phyloP scores from a whole-genome alignment of 2,888 invertebrate species.

The Erebia epiphron region DNA sequence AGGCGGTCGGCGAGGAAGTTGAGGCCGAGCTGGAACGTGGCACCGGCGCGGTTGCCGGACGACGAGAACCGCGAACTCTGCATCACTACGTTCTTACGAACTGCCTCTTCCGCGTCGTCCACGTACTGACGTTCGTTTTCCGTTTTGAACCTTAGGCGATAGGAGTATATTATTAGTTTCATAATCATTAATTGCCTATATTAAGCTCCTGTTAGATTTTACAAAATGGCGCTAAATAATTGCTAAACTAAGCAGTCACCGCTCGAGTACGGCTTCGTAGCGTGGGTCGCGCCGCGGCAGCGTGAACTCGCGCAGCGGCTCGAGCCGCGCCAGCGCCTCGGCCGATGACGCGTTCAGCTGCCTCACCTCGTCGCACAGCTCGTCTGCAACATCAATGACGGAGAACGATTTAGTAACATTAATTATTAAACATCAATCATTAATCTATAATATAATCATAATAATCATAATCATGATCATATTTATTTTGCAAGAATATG shows the following conservation, averaged over 20 bases:
- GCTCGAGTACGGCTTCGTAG: slow-evolving; percentile 49
- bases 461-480: no score
- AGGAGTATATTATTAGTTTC: no score
- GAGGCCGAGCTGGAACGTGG: slow-evolving; percentile 53
- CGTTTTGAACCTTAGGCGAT: slow-evolving; percentile 52
- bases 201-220: not conserved
- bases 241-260: slow-evolving; percentile 19
- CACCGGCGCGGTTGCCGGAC: slow-evolving; percentile 67
- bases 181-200: not conserved
- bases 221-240: no score
- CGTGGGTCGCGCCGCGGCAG: slow-evolving; percentile 56
- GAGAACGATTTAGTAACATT: no score
- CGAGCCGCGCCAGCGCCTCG: slow-evolving; percentile 52
- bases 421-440: not conserved
- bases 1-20: slow-evolving; percentile 65
- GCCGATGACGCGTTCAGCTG: slow-evolving; percentile 43
- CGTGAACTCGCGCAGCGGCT: slow-evolving; percentile 69
- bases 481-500: no score
- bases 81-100: slow-evolving; percentile 62
- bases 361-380: slow-evolving; percentile 52
- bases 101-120: slow-evolving; percentile 61
- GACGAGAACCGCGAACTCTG: slow-evolving; percentile 57
- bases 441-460: not conserved
- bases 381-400: slow-evolving; percentile 45
- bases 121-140: slow-evolving; percentile 55